Base-by-base conservation (phyloP, 2,797 vertebrate genomes). In the Rhinogobio ventralis region DNA sequence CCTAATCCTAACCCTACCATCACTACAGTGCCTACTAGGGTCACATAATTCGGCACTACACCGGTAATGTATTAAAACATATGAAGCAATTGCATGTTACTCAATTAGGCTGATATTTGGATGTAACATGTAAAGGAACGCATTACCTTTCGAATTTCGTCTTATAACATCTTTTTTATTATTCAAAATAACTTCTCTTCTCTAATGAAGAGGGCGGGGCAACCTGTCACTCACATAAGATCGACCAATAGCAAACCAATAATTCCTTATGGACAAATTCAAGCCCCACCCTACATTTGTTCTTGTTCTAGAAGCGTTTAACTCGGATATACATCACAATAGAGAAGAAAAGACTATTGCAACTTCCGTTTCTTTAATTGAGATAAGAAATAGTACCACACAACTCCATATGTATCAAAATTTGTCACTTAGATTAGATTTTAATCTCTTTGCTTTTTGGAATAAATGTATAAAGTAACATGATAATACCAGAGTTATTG, bases 161-260 rank as follows among this genome's bases (percentile, higher is more conserved):
- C n/a, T n/a, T n/a, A n/a, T n/a, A n/a, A n/a, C n/a, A n/a, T n/a
- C n/a, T n/a, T n/a, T n/a, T n/a, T n/a, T n/a, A n/a, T n/a, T n/a
- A n/a, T n/a, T n/a, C n/a, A n/a, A n/a, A n/a, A n/a, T n/a, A n/a
- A n/a, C n/a, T n/a, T n/a, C n/a, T 57, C 55, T 57, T n/a, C 23
- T n/a, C 11, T 14, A 2, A 60, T 5, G n/a, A 60, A 0, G 10
- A 1, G 23, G 55, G 23, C 23, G 23, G 23, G 9, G 55, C 23
- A 60, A 25, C 55, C 23, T 60, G 55, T 60, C 55, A 57, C 23
- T 57, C 55, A n/a, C n/a, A 57, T 4, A 0, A 57, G 23, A 57
- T 57, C 23, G 9, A 57, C 55, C 55, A 57, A 57, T 60, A 13
- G 55, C 55, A 60, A 25, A 25, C 5, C 57, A 60, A 60, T 60